phyloP scores from a whole-genome alignment of 2,888 invertebrate species.

The Drosophila prostipennis region DNA sequence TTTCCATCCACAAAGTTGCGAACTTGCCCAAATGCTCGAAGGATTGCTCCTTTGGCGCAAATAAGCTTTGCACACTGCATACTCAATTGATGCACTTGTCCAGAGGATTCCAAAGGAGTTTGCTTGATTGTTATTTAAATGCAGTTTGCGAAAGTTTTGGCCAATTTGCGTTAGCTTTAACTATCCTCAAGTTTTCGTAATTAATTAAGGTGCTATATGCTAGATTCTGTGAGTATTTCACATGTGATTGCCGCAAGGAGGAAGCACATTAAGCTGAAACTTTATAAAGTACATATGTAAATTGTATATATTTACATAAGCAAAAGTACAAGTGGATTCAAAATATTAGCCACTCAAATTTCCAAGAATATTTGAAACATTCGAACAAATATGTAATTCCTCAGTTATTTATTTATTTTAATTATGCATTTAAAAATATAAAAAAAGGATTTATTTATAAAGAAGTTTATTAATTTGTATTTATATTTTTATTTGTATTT shows the following conservation, averaged over 20 bases:
- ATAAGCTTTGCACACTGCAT: constrained; percentile 5
- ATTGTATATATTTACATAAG: neutral
- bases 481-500: neutral
- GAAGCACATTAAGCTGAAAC: neutral
- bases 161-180: neutral
- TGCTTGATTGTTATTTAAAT: neutral
- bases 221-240: neutral
- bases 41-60: constrained; percentile 5
- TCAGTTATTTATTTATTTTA: too few species aligned
- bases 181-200: neutral
- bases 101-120: neutral
- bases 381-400: neutral
- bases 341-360: neutral
- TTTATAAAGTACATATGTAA: neutral
- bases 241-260: neutral
- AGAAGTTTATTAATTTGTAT: too few species aligned
- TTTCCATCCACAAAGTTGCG: constrained; percentile 28
- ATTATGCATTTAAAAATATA: too few species aligned
- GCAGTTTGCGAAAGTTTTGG: neutral
- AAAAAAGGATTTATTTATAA: too few species aligned
- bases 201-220: neutral
- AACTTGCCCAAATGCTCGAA: neutral
- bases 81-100: constrained; percentile 1
- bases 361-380: neutral
- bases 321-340: neutral